Conservation (phyloP, 2,888 invertebrate species). For the Eudasyphora cyanicolor region DNA sequence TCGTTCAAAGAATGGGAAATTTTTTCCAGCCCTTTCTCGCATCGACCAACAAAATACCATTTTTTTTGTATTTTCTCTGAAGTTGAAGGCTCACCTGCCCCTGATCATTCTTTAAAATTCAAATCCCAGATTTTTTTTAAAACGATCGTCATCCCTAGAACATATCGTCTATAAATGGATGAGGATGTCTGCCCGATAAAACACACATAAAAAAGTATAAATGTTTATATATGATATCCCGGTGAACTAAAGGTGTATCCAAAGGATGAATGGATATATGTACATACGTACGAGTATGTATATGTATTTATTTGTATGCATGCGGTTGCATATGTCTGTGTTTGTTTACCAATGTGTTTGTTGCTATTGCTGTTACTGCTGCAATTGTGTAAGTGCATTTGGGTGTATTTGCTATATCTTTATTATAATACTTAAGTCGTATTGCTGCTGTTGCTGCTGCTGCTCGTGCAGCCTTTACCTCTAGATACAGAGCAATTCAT, state of each 20-base stretch:
- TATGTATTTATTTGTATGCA: constrained; percentile 6
- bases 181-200: constrained; percentile 19
- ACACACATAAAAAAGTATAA: constrained; percentile 14
- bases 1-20: too few relatives aligned
- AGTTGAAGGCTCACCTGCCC: too few relatives aligned
- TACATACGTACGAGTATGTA: too few relatives aligned
- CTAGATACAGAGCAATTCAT: constrained; percentile 1
- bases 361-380: not conserved
- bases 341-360: not conserved
- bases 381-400: too few relatives aligned
- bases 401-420: constrained; percentile 12
- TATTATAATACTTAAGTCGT: constrained; percentile 35
- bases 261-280: not conserved
- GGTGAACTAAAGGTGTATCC: constrained; percentile 3
- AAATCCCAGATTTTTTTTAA: too few relatives aligned
- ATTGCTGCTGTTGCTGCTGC: not conserved
- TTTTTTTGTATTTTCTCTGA: too few relatives aligned
- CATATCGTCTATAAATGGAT: constrained; percentile 18
- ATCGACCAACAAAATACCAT: too few relatives aligned
- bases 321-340: constrained; percentile 4
- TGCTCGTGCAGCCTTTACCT: not conserved
- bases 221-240: constrained; percentile 12
- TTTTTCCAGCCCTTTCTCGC: too few relatives aligned
- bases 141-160: not conserved
- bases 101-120: too few relatives aligned